Evolutionary conservation across 2,797 vertebrate genomes (phyloP).

Genomic region (Sardinella longiceps): DNA sequence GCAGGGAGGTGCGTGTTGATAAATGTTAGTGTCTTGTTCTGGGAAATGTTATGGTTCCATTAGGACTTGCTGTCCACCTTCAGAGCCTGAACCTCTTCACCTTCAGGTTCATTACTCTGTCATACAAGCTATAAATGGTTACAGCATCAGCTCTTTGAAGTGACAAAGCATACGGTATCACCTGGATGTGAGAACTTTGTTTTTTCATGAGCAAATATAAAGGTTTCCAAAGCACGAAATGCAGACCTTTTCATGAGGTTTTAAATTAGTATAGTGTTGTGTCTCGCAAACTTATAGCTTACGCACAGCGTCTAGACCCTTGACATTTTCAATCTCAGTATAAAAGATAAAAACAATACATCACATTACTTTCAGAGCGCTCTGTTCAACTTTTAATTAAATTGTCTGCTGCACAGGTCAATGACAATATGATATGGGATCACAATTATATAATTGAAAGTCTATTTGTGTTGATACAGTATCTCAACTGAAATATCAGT

Average conservation of each 20-base stretch:
- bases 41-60: neutral
- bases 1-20: neutral
- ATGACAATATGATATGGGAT: too few species aligned
- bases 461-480: too few species aligned
- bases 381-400: too few species aligned
- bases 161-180: neutral
- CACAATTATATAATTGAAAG: too few species aligned
- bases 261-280: neutral
- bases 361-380: too few species aligned
- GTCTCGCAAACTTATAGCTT: neutral
- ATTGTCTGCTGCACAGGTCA: neutral
- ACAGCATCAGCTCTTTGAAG: neutral
- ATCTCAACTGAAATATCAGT: neutral
- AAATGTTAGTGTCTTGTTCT: neutral
- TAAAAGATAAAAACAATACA: too few species aligned
- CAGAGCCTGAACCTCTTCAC: neutral
- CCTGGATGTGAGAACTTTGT: neutral
- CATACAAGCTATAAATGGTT: neutral
- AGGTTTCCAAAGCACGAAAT: neutral
- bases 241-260: neutral
- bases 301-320: too few species aligned
- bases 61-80: slow-evolving; percentile 12
- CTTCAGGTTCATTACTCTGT: neutral
- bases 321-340: too few species aligned
- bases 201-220: neutral